A percentile compares a stretch with the other conserved stretches of the same genome.
phyloP scores from a whole-genome alignment of 37 sponge, comb jelly and placozoan genomes.

The Geodia barretti region DNA sequence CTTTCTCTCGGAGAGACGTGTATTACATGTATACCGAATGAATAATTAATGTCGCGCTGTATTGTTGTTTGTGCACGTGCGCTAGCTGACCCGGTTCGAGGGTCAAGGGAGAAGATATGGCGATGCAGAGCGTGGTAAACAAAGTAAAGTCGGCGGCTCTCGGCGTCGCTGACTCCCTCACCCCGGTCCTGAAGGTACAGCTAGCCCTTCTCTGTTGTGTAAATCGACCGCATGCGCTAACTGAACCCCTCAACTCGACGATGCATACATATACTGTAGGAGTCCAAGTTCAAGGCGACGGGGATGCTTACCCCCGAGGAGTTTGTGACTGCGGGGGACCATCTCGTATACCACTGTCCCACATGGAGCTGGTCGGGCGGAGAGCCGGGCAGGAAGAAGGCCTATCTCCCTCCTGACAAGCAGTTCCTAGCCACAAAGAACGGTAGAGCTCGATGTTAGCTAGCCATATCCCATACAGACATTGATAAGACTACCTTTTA shows the following conservation, averaged over 20 bases:
- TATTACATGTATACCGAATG: no score
- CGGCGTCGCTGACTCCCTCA: slow-evolving; percentile 67
- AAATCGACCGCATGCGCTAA: no score
- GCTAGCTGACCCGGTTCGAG: no score
- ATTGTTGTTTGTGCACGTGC: no score
- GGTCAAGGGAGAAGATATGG: background rate
- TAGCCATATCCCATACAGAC: no score
- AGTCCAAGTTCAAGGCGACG: slow-evolving; percentile 94
- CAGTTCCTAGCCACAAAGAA: slow-evolving; percentile 94
- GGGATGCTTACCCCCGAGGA: slow-evolving; percentile 97
- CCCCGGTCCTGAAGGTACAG: slow-evolving; percentile 69
- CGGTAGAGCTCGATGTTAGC: no score
- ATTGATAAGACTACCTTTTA: no score
- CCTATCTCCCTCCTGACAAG: slow-evolving; percentile 86
- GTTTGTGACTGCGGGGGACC: slow-evolving; percentile 96
- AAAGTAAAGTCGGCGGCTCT: slow-evolving; percentile 63
- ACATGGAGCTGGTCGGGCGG: slow-evolving; percentile 94
- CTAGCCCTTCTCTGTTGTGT: no score
- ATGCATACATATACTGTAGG: no score
- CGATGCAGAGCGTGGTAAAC: slow-evolving; percentile 52
- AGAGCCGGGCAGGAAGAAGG: slow-evolving; percentile 67
- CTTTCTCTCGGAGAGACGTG: no score
- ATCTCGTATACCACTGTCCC: slow-evolving; percentile 97
- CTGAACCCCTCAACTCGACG: no score
- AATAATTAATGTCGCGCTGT: no score